A percentile compares a stretch with the other conserved stretches of the same genome.
Evolutionary conservation across 2,888 invertebrate species (phyloP).

Genomic region (Esperia sulphurella): DNA sequence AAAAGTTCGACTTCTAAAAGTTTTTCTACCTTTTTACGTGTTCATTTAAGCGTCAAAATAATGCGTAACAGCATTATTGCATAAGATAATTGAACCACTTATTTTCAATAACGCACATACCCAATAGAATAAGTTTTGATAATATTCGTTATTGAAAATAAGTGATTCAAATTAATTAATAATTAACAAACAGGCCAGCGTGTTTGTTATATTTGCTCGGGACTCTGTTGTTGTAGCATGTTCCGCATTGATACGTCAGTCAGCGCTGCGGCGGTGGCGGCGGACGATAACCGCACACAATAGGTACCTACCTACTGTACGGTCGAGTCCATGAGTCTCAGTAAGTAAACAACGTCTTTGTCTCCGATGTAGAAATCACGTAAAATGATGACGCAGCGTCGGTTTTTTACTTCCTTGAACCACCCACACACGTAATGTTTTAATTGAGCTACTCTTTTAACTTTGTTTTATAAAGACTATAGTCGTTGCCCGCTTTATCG

Average conservation of each 20-base stretch:
- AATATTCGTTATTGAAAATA: too few relatives aligned
- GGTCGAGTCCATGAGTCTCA: conserved; percentile 16
- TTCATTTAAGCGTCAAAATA: too few relatives aligned
- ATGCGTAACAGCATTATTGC: too few relatives aligned
- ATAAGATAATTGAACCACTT: too few relatives aligned
- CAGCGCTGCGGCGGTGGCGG: too few relatives aligned
- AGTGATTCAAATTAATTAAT: conserved; percentile 2
- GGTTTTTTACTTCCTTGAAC: conserved; percentile 32
- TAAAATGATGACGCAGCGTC: conserved; percentile 35
- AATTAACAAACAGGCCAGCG: conserved; percentile 4
- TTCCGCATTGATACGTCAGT: conserved; percentile 11
- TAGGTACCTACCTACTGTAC: conserved; percentile 11
- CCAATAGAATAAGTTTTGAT: too few relatives aligned
- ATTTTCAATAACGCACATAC: too few relatives aligned
- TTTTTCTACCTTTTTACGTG: too few relatives aligned
- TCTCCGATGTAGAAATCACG: conserved; percentile 26
- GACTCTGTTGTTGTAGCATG: conserved; percentile 2
- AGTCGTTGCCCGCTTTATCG: background rate
- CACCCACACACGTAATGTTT: conserved; percentile 12
- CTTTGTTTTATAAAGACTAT: background rate
- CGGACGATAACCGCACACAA: conserved; percentile 18
- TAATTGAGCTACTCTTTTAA: conserved; percentile 13
- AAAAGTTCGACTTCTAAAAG: too few relatives aligned
- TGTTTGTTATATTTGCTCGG: background rate
- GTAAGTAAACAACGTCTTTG: conserved; percentile 57